A percentile compares a stretch with the other conserved stretches of the same genome.
Evolutionary conservation across 1,140 invertebrate genomes (phyloP).

Genomic region (Sycobia sp.): DNA sequence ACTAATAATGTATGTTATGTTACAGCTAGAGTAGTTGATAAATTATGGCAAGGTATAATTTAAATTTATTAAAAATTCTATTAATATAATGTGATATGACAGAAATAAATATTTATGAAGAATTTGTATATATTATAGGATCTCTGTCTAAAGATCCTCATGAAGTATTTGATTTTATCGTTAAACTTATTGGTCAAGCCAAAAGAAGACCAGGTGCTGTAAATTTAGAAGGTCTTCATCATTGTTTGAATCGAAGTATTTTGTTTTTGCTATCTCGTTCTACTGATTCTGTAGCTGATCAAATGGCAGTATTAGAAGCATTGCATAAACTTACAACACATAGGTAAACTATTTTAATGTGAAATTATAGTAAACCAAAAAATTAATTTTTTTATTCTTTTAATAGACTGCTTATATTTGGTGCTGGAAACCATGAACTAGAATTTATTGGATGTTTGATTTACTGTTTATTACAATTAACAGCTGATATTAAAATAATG

Average conservation of each 20-base stretch:
- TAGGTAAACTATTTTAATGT: conserved; percentile 52
- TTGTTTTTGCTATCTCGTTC: conserved; percentile 90
- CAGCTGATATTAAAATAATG: conserved; percentile 86
- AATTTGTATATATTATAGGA: conserved; percentile 49
- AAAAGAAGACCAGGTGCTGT: conserved; percentile 77
- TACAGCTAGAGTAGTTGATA: conserved; percentile 91
- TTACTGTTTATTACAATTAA: conserved; percentile 93
- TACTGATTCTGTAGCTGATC: conserved; percentile 86
- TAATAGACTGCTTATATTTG: conserved; percentile 82
- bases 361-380: conserved; percentile 15
- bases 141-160: conserved; percentile 86
- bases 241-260: conserved; percentile 92
- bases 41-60: conserved; percentile 88
- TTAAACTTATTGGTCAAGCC: conserved; percentile 88
- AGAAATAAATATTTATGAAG: not conserved
- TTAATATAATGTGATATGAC: not conserved
- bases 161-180: conserved; percentile 94
- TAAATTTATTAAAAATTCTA: not conserved
- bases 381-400: not conserved
- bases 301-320: conserved; percentile 90
- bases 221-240: conserved; percentile 84
- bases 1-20: conserved; percentile 92
- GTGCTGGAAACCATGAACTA: conserved; percentile 90
- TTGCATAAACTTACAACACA: conserved; percentile 91
- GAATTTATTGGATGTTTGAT: conserved; percentile 96